phyloP scores from a whole-genome alignment of 2,797 vertebrate species.

The Leuciscus waleckii region DNA sequence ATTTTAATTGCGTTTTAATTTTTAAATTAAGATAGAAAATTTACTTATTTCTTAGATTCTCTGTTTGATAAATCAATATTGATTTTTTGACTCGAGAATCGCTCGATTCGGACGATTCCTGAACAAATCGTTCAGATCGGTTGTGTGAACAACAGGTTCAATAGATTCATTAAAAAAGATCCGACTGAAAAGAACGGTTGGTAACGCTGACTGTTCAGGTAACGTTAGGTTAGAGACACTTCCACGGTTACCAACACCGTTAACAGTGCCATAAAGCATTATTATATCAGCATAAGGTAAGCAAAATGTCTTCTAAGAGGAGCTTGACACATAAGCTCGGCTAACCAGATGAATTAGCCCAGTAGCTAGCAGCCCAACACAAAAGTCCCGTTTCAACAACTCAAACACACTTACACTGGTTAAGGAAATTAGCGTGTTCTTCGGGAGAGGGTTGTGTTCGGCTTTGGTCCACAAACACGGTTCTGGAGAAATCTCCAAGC shows the following conservation, averaged over 20 bases:
- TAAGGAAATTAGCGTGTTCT: conserved; percentile 63
- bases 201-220: neutral
- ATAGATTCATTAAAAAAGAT: neutral
- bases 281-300: neutral
- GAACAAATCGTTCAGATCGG: neutral
- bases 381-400: conserved; percentile 5
- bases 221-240: neutral
- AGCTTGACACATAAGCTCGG: neutral
- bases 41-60: neutral
- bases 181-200: neutral
- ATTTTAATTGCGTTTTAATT: neutral
- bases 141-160: neutral
- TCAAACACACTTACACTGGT: conserved; percentile 65
- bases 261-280: neutral
- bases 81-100: neutral
- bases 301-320: neutral
- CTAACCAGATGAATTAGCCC: conserved; percentile 25
- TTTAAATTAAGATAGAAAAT: neutral
- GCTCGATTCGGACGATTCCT: neutral
- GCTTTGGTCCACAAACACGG: conserved; percentile 75
- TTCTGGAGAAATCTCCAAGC: conserved; percentile 79
- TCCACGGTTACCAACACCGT: neutral
- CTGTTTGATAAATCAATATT: neutral
- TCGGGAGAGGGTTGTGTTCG: conserved; percentile 55
- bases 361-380: conserved; percentile 1